Conservation (phyloP, 2,113 vertebrate genomes). For the Sebastes fasciatus region DNA sequence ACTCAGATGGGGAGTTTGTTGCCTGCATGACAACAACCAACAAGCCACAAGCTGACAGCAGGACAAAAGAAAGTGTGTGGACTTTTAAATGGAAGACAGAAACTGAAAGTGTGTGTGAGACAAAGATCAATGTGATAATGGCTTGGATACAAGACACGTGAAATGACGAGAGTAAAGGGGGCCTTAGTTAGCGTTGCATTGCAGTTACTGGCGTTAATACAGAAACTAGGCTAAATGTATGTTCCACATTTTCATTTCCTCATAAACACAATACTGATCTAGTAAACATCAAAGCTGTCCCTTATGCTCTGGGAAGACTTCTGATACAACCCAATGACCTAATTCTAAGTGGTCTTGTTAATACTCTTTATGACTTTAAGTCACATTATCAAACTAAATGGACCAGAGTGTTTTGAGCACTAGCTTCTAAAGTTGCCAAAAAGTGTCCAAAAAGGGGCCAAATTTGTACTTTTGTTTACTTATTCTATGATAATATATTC, state of each 20-base stretch:
- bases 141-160: too few species aligned
- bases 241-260: too few species aligned
- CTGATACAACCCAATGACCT: not conserved
- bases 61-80: not conserved
- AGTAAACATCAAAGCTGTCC: not conserved
- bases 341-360: too few species aligned
- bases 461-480: too few species aligned
- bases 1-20: not conserved
- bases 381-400: not conserved
- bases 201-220: too few species aligned
- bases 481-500: not conserved
- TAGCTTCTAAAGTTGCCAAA: not conserved
- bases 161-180: not conserved
- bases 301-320: too few species aligned
- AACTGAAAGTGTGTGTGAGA: not conserved
- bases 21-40: not conserved
- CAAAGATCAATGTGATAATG: not conserved
- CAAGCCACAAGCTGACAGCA: not conserved
- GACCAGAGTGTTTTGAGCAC: not conserved
- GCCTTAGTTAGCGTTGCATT: not conserved
- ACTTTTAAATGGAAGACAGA: not conserved
- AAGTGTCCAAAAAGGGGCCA: not conserved
- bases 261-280: too few species aligned
- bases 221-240: too few species aligned
- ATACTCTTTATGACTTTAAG: too few species aligned